Conservation (phyloP, 1,140 invertebrate species). For the Notospermus geniculatus region DNA sequence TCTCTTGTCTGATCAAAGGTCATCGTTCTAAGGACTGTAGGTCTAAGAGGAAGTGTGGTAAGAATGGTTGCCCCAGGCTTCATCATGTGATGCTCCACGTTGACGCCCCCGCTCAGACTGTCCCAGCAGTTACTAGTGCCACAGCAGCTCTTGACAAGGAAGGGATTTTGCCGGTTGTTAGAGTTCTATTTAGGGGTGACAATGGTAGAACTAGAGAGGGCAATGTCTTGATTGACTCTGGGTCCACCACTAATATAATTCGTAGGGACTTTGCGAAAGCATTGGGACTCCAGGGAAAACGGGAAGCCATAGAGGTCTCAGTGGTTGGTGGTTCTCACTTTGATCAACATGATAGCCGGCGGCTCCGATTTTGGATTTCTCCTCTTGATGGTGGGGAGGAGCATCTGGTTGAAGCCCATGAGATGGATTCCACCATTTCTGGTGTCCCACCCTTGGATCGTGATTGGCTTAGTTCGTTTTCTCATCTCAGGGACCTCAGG, state of each 20-base stretch:
- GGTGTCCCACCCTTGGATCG: constrained; percentile 9
- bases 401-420: constrained; percentile 9
- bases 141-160: not conserved
- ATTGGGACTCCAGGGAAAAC: constrained; percentile 3
- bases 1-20: constrained; percentile 7
- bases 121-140: no score
- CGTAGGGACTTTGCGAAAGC: not conserved
- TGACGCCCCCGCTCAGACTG: no score
- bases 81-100: not conserved
- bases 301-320: not conserved
- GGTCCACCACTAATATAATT: not conserved
- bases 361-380: constrained; percentile 5
- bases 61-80: not conserved
- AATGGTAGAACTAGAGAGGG: constrained; percentile 8
- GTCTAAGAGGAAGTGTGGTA: not conserved
- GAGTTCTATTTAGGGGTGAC: not conserved
- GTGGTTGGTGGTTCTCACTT: constrained; percentile 7
- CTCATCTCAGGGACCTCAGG: not conserved
- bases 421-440: not conserved
- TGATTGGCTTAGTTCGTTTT: not conserved
- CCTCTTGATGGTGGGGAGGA: constrained; percentile 8
- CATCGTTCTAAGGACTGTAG: not conserved
- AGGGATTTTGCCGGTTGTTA: constrained; percentile 5
- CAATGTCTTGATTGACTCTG: constrained; percentile 7
- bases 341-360: not conserved